Conservation (phyloP, 2,113 vertebrate species). For the Elephas maximus region DNA sequence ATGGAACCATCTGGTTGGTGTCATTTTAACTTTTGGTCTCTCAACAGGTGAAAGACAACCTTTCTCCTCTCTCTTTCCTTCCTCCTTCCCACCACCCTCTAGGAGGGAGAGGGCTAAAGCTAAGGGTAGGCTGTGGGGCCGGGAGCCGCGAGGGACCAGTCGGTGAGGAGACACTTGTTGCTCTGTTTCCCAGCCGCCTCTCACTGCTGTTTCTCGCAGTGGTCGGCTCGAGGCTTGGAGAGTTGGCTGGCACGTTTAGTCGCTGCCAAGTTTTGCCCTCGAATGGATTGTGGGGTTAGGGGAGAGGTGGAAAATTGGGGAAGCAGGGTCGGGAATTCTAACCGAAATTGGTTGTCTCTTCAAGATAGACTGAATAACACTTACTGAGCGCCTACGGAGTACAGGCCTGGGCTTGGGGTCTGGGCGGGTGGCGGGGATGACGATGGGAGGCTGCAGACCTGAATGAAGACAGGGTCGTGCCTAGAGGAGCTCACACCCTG, state of each 20-base stretch:
- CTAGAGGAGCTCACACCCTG: neutral
- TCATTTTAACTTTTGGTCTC: constrained; percentile 76
- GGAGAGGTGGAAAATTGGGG: neutral
- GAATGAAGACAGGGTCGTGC: neutral
- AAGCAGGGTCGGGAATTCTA: neutral
- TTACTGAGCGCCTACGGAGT: neutral
- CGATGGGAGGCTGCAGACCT: neutral
- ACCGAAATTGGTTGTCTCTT: neutral
- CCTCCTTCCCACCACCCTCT: neutral
- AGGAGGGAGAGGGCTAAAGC: neutral
- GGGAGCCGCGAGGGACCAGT: neutral
- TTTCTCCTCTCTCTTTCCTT: neutral
- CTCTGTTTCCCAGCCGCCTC: constrained; percentile 27
- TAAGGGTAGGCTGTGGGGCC: neutral
- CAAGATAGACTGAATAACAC: neutral
- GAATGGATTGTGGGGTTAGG: neutral
- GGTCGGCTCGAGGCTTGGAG: neutral
- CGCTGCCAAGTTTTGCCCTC: constrained; percentile 43
- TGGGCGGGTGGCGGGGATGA: neutral
- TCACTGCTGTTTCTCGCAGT: neutral
- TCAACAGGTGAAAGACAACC: constrained; percentile 8
- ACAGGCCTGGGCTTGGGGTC: neutral
- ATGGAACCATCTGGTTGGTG: constrained; percentile 62
- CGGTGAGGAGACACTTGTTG: constrained; percentile 74
- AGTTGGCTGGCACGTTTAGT: neutral